A percentile compares a stretch with the other conserved stretches of the same genome.
These are phyloP conservation scores for Sphaerophoria rueppellii DNA, from an alignment of 2,888 invertebrate genomes.

Conservation along the genomic window DNA sequence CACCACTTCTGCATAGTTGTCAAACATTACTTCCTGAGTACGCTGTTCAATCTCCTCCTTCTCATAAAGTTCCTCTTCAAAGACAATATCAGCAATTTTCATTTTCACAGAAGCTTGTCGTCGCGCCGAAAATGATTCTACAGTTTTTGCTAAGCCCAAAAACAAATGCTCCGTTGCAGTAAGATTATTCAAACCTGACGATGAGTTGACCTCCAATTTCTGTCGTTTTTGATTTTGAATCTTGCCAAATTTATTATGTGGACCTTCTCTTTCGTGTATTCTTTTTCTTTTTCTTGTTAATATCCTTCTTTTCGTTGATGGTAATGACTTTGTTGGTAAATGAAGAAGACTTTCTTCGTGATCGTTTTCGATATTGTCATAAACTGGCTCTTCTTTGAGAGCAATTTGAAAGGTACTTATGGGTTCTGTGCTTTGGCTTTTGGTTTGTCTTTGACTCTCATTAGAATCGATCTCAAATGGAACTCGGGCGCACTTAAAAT, in stretches of 20 bases:
- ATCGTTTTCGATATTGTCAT: no score
- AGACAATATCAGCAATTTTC: conserved; percentile 65
- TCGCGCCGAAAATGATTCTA: conserved; percentile 66
- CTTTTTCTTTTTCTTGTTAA: conserved; percentile 13
- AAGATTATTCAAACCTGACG: neutral
- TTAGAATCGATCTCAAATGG: neutral
- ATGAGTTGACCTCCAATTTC: neutral
- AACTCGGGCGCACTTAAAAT: conserved; percentile 26
- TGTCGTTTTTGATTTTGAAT: neutral
- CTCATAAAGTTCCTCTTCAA: conserved; percentile 71
- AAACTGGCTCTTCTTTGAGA: no score
- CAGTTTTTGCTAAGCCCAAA: conserved; percentile 70
- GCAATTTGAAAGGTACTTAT: neutral
- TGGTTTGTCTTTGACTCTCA: neutral
- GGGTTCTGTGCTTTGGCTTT: neutral
- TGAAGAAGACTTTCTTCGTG: no score
- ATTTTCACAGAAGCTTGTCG: conserved; percentile 63
- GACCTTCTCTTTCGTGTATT: conserved; percentile 16
- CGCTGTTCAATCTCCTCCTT: conserved; percentile 45
- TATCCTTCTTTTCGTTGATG: neutral
- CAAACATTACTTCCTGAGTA: no score
- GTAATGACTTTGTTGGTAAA: neutral
- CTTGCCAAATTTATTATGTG: conserved; percentile 18
- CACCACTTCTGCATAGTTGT: neutral
- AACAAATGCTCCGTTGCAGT: conserved; percentile 65